Percentiles rank a stretch among this genome's conserved stretches.
Conservation (phyloP, 2,888 invertebrate species). For the Opisthograptis luteolata region DNA sequence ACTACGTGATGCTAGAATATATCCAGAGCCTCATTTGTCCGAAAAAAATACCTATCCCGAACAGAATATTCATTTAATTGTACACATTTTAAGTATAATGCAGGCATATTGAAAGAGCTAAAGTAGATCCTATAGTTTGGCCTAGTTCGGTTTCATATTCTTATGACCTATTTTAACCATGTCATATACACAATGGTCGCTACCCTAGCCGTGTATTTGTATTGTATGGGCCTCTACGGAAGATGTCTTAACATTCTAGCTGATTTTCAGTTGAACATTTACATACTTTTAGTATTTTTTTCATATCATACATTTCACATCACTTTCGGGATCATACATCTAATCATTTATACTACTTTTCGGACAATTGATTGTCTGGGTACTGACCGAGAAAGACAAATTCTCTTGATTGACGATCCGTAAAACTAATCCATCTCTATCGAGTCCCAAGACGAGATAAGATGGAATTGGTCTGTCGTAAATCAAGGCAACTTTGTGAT, state of each 20-base stretch:
- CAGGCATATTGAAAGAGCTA: constrained; percentile 49
- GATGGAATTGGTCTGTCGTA: constrained; percentile 35
- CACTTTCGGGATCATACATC: constrained; percentile 19
- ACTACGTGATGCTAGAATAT: constrained; percentile 65
- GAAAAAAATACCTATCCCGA: constrained; percentile 56
- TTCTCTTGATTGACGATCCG: constrained; percentile 42
- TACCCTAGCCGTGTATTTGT: constrained; percentile 56
- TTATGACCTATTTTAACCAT: constrained; percentile 64
- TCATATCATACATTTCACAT: constrained; percentile 13
- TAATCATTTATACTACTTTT: constrained; percentile 48
- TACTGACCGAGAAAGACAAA: constrained; percentile 50
- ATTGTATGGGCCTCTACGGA: constrained; percentile 54
- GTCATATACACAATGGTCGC: constrained; percentile 55
- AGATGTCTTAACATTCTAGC: constrained; percentile 30
- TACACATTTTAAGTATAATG: background rate
- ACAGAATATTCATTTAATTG: constrained; percentile 17
- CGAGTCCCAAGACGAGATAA: constrained; percentile 36
- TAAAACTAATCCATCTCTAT: constrained; percentile 41
- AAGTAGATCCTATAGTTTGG: constrained; percentile 64
- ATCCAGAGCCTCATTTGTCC: constrained; percentile 79
- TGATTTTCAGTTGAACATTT: too few species aligned
- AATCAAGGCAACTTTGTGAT: constrained; percentile 47
- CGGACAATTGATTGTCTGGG: constrained; percentile 79
- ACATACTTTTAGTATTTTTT: constrained; percentile 8
- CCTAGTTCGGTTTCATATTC: constrained; percentile 64